Conservation (phyloP, 30 jellyfish, hydroid and myxozoan genomes). For the Nemopilema nomurai region DNA sequence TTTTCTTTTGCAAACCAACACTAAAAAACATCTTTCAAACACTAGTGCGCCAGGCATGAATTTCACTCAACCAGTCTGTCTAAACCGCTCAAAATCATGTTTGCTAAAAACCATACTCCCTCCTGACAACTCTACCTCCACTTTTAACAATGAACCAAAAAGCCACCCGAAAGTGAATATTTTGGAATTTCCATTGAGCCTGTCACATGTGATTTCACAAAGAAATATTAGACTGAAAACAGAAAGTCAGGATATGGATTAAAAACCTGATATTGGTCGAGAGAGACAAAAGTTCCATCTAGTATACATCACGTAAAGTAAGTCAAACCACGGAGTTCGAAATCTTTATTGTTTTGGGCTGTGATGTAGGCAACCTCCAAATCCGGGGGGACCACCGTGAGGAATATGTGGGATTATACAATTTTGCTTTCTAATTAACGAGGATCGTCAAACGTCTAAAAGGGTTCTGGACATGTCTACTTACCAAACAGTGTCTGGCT, state of each 20-base stretch:
- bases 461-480: no score
- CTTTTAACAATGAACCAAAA: background rate
- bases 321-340: background rate
- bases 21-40: no score
- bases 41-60: no score
- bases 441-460: no score
- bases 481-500: no score
- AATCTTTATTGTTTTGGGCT: background rate
- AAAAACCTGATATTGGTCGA: background rate
- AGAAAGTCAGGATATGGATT: no score
- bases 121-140: background rate
- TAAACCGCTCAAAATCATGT: no score
- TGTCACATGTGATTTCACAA: background rate
- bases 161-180: background rate
- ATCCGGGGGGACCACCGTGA: background rate
- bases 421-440: no score
- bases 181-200: background rate
- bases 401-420: background rate
- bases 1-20: no score
- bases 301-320: background rate
- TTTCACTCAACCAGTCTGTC: no score
- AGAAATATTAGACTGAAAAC: background rate
- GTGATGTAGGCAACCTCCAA: background rate
- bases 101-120: no score
- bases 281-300: background rate